A percentile compares a stretch with the other conserved stretches of the same genome.
phyloP scores from a whole-genome alignment of 2,797 vertebrate species.

The Urosaurus nigricauda region DNA sequence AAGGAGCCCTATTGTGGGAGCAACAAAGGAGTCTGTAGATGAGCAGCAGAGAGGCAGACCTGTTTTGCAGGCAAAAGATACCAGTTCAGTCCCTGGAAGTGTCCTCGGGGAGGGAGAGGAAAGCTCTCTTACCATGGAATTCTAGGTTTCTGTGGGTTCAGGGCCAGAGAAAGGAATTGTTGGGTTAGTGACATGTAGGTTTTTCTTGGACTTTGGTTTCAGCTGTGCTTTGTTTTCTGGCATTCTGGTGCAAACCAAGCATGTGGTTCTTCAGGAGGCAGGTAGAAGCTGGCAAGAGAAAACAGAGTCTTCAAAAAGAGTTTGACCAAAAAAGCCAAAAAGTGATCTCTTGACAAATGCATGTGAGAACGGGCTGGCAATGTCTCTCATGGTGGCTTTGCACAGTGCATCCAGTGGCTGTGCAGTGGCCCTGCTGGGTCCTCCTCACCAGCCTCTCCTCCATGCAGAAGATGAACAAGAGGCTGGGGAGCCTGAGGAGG shows the following conservation, averaged over 20 bases:
- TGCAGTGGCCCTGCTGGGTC: no score
- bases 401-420: background rate
- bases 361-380: constrained; percentile 18
- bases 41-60: background rate
- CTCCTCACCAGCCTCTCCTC: no score
- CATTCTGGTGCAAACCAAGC: constrained; percentile 71
- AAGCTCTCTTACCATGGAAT: background rate
- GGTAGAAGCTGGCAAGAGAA: constrained; percentile 62
- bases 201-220: constrained; percentile 22
- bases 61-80: background rate
- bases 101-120: background rate
- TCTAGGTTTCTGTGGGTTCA: background rate
- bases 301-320: constrained; percentile 58
- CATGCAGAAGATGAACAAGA: background rate
- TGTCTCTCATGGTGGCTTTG: constrained; percentile 40
- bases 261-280: constrained; percentile 56
- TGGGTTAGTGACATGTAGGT: constrained; percentile 55
- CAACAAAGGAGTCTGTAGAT: background rate
- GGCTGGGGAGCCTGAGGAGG: no score
- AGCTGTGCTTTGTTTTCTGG: constrained; percentile 54
- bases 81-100: background rate
- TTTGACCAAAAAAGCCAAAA: background rate
- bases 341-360: background rate
- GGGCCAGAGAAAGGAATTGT: background rate
- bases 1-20: background rate